Evolutionary conservation across 2,113 vertebrate genomes (phyloP), one percentile per base, ranked within the genome.

Genomic region (Festucalex cinctus): DNA sequence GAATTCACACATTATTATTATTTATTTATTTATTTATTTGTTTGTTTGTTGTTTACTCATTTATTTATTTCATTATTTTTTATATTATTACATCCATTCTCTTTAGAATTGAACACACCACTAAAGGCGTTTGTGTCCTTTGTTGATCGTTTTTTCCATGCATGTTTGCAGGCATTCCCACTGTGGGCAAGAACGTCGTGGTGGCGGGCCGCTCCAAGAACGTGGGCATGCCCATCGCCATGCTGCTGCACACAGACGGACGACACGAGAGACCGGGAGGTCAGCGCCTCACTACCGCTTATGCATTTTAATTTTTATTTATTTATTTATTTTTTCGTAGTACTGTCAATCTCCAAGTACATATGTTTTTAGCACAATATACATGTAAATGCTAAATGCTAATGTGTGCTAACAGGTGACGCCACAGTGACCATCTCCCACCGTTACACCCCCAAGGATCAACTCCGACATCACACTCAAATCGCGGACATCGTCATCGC

Each of bases 351-450:
- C 43, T 14, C 39, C 43, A 19, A 46, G 17, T 46, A 4, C 5
- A 16, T 16, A 46, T 16, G 16, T 6, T 5, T 9, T n/a, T n/a
- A n/a, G 16, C 4, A n/a, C 26, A n/a, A 13, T n/a, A 32, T 5
- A 32, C 7, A n/a, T 60, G 4, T 32, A 12, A 3, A 12, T 64
- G 39, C 2, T 24, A 28, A 63, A 43, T 44, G 22, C 39, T 32
- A 39, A 37, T 19, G 1, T 65, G 73, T 76, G 32, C 20, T 12
- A 17, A 26, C 74, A 99, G 97, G 97, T 0, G 97, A 99, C 28
- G 97, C 97, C 69, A 99, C 97, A 0, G 97, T 99, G 24, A 99
- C 97, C 0, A 98, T 99, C 79, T 96, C 94, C 28, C 97, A 99
- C 83, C 94, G 97, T 14, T 93, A 98, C 79, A 99, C 97, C 60